Base-by-base conservation (phyloP, 2,888 invertebrate genomes). In the Phanerotoma sp. region DNA sequence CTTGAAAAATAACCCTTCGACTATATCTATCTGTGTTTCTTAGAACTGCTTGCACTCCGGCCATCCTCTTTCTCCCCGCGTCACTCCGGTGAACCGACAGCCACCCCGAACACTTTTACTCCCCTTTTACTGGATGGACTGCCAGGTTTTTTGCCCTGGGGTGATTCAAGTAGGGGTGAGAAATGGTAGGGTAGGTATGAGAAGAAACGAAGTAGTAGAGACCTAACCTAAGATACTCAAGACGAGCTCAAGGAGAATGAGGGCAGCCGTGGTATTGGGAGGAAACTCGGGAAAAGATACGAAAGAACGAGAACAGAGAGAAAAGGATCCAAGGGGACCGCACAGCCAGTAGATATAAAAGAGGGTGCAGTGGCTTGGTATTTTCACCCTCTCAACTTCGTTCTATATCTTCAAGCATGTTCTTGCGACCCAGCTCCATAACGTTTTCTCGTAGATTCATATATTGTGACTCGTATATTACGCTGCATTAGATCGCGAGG, bases 201-300 rank as follows among this genome's bases (percentile, higher is more conserved):
- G 50, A 28, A 16, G 28, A 45, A 38, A 21, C n/a, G 30, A 40
- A 49, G n/a, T n/a, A n/a, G n/a, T n/a, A n/a, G n/a, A n/a, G 41
- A 49, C 71, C 72, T 63, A 71, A 73, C 71, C 71, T 73, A 74
- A 74, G 71, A 74, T 74, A 74, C 71, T 69, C 25, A 25, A 25
- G 25, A 70, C 70, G 70, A 66, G 68, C 67, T 68, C 62, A 67
- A 61, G 66, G 66, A 69, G 71, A 70, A 71, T 67, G 68, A 73
- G 71, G 66, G 69, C 54, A 68, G 70, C 62, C 64, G 54, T 45
- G 41, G 38, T 53, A 44, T 41, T 37, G 46, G 35, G 30, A 50
- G 37, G 48, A 44, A 51, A 51, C 28, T 32, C 44, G 32, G 41
- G 49, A n/a, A 47, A 54, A 60, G 58, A 70, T 68, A 70, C 72